Conservation (phyloP, 2,888 invertebrate species). For the Trichopoda pennipes region DNA sequence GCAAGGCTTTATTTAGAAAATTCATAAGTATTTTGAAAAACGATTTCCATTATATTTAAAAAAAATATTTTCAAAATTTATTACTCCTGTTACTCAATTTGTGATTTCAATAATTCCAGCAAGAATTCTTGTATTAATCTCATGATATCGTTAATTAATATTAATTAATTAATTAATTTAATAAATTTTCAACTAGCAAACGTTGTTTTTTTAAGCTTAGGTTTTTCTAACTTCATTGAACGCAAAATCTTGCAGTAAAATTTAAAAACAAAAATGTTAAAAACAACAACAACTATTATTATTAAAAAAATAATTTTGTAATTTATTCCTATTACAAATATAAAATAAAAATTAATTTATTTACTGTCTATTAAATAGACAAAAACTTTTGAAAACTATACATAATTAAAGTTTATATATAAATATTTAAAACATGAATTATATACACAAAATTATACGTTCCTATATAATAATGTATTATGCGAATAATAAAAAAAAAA, state of each 20-base stretch:
- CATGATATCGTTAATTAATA: no score
- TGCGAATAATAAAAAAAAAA: conserved; percentile 70
- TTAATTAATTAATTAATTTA: neutral
- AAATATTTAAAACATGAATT: conserved; percentile 36
- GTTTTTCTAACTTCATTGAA: neutral
- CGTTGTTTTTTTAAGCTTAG: neutral
- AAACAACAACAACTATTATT: neutral
- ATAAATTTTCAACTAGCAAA: no score
- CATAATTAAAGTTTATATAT: conserved; percentile 54
- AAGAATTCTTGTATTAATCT: no score
- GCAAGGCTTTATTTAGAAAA: no score
- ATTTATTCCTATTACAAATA: conserved; percentile 47
- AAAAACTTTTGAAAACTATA: conserved; percentile 62
- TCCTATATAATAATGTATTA: conserved; percentile 75
- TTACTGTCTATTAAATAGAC: conserved; percentile 69
- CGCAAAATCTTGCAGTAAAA: neutral
- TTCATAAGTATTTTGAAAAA: no score
- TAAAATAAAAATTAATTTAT: conserved; percentile 43
- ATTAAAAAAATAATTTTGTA: conserved; percentile 46
- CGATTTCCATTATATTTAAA: no score
- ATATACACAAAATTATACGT: conserved; percentile 74
- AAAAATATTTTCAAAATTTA: no score
- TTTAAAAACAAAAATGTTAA: neutral
- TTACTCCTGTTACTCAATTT: no score
- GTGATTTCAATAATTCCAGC: no score